Evolutionary conservation across 2,888 invertebrate genomes (phyloP).

Genomic region (Hypselothyrea guttata): DNA sequence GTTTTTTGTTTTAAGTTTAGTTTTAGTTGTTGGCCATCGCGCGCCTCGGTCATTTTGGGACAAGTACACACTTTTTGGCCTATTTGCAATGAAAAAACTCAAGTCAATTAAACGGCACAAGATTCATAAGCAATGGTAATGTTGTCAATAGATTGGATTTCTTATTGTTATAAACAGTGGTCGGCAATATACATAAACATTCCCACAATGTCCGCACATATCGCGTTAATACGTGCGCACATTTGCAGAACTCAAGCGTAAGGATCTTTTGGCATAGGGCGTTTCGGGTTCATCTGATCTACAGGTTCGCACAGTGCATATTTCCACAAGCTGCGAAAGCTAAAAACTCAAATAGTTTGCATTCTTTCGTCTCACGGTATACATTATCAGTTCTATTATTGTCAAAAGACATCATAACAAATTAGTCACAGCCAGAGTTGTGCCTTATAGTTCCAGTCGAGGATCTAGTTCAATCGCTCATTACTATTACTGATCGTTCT

Average conservation of each 20-base stretch:
- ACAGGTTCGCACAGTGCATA: constrained; percentile 35
- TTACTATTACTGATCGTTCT: too few species aligned
- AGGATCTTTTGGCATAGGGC: constrained; percentile 21
- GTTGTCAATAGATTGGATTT: constrained; percentile 68
- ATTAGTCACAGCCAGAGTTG: too few species aligned
- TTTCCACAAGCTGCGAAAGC: too few species aligned
- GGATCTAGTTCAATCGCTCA: too few species aligned
- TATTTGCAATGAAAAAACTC: constrained; percentile 83
- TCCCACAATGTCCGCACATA: constrained; percentile 22
- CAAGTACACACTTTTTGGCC: constrained; percentile 83
- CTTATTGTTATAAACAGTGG: constrained; percentile 52
- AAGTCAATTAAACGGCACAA: constrained; percentile 81
- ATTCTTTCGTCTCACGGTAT: too few species aligned
- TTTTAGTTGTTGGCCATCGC: constrained; percentile 83
- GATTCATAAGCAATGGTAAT: constrained; percentile 47
- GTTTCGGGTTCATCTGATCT: constrained; percentile 24
- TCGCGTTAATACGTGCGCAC: neutral
- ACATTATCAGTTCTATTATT: neutral
- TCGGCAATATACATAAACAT: constrained; percentile 38
- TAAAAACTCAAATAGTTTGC: neutral
- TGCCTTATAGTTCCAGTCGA: too few species aligned
- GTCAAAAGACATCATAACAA: too few species aligned
- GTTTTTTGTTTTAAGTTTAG: constrained; percentile 73
- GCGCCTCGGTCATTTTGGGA: constrained; percentile 83
- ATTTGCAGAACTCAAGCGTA: constrained; percentile 50